A percentile compares a stretch with the other conserved stretches of the same genome.
phyloP scores from a whole-genome alignment of 2,797 vertebrate genomes.

The Iguana delicatissima region DNA sequence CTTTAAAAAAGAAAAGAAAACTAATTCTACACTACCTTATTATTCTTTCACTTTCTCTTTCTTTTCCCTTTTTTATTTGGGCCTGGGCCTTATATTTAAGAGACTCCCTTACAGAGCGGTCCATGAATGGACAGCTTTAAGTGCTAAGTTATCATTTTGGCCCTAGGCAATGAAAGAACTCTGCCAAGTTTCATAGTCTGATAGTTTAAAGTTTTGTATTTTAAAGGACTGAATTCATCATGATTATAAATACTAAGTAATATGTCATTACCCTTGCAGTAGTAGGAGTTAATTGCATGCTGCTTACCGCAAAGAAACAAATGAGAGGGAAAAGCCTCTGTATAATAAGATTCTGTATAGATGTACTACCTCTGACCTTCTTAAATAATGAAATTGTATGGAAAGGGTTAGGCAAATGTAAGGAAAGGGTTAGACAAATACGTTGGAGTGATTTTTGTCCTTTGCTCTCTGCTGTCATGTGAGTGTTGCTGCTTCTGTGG shows the following conservation, averaged over 20 bases:
- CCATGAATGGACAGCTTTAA: not conserved
- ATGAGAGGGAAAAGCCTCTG: constrained; percentile 69
- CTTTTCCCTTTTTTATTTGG: not conserved
- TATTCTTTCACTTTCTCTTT: not conserved
- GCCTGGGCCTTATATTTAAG: not conserved
- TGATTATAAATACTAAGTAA: constrained; percentile 74
- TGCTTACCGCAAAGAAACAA: constrained; percentile 75
- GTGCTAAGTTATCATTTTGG: constrained; percentile 21
- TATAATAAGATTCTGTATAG: constrained; percentile 70
- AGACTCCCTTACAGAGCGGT: not conserved
- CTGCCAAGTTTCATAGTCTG: constrained; percentile 6
- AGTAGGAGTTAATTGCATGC: constrained; percentile 75
- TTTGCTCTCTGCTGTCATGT: constrained; percentile 20
- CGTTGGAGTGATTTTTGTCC: constrained; percentile 48
- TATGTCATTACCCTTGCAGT: constrained; percentile 71
- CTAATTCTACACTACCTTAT: too few species aligned
- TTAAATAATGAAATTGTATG: constrained; percentile 73
- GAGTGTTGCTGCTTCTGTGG: not conserved
- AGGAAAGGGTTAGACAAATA: constrained; percentile 60
- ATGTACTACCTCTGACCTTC: constrained; percentile 73
- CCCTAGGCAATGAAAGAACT: constrained; percentile 38
- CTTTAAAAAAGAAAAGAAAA: not conserved
- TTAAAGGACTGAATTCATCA: constrained; percentile 69
- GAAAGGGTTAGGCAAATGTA: constrained; percentile 39
- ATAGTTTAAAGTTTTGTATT: constrained; percentile 61